Conservation (phyloP, 1,140 invertebrate species). For the Sycophila sp. region DNA sequence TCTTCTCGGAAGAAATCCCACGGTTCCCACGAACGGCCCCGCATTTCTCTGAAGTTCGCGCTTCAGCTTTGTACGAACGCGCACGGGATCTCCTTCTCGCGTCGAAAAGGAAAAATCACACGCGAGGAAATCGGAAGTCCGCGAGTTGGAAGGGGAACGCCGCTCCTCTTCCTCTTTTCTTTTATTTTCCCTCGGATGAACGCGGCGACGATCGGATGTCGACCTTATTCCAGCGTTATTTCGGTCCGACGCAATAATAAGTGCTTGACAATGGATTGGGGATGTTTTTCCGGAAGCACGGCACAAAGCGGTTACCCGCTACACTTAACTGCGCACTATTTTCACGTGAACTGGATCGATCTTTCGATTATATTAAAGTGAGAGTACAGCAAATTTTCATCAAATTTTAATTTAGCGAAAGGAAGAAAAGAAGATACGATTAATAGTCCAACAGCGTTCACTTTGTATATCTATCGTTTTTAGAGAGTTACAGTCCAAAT, state of each 20-base stretch:
- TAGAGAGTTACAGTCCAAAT: conserved; percentile 41
- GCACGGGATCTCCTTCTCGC: neutral
- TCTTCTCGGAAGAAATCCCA: conserved; percentile 33
- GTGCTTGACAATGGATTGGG: neutral
- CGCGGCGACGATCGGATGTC: neutral
- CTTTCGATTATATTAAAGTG: no score
- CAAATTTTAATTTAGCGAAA: neutral
- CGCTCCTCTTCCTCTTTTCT: neutral
- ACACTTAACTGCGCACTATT: no score
- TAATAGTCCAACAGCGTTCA: conserved; percentile 42
- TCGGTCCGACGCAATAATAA: no score
- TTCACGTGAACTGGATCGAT: no score
- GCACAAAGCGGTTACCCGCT: neutral
- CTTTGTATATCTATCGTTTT: conserved; percentile 40
- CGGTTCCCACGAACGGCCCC: conserved; percentile 34
- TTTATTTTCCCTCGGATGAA: neutral
- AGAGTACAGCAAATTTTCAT: no score
- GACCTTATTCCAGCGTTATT: neutral
- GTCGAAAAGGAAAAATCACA: neutral
- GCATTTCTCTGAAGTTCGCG: conserved; percentile 33
- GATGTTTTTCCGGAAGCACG: neutral
- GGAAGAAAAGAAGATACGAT: no score
- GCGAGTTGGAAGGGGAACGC: no score
- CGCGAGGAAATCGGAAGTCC: neutral
- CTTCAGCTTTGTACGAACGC: conserved; percentile 38